Conservation (phyloP, 2,113 vertebrate genomes). For the Cephalopterus ornatus region DNA sequence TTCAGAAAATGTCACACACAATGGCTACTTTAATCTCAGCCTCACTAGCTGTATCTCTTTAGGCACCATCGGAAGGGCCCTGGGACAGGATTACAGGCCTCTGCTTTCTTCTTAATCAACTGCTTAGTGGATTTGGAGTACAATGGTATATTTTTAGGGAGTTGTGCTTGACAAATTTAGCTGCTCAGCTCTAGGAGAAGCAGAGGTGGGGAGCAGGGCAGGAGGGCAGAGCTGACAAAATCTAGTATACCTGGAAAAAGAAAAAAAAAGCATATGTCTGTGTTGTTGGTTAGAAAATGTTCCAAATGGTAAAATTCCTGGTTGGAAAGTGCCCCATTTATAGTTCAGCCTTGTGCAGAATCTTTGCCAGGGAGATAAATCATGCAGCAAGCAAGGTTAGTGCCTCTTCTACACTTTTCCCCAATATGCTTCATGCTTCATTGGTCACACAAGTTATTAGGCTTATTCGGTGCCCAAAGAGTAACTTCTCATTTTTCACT, state of each 20-base stretch:
- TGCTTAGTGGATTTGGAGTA: slow-evolving; percentile 50
- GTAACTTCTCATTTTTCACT: slow-evolving; percentile 49
- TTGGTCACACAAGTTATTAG: slow-evolving; percentile 47
- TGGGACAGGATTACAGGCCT: slow-evolving; percentile 68
- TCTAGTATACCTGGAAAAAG: neutral
- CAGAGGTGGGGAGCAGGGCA: neutral
- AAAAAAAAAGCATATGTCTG: neutral
- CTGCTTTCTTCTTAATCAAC: slow-evolving; percentile 56
- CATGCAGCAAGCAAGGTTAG: neutral
- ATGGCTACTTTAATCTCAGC: slow-evolving; percentile 79
- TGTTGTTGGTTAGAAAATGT: neutral
- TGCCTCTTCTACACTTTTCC: neutral
- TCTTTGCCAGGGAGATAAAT: slow-evolving; percentile 22
- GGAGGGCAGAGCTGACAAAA: neutral
- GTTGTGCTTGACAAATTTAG: neutral
- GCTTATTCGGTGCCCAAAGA: slow-evolving; percentile 27
- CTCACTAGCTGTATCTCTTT: slow-evolving; percentile 64
- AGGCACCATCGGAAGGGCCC: slow-evolving; percentile 30
- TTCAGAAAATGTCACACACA: slow-evolving; percentile 80
- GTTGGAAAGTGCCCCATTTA: neutral
- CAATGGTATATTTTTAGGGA: slow-evolving; percentile 18
- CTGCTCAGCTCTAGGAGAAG: neutral
- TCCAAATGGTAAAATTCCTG: neutral
- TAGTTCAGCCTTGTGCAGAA: slow-evolving; percentile 20
- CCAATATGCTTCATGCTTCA: slow-evolving; percentile 14